These are phyloP conservation scores for Baryphthengus martii DNA, from an alignment of 2,113 vertebrate genomes.

Conservation along the genomic window DNA sequence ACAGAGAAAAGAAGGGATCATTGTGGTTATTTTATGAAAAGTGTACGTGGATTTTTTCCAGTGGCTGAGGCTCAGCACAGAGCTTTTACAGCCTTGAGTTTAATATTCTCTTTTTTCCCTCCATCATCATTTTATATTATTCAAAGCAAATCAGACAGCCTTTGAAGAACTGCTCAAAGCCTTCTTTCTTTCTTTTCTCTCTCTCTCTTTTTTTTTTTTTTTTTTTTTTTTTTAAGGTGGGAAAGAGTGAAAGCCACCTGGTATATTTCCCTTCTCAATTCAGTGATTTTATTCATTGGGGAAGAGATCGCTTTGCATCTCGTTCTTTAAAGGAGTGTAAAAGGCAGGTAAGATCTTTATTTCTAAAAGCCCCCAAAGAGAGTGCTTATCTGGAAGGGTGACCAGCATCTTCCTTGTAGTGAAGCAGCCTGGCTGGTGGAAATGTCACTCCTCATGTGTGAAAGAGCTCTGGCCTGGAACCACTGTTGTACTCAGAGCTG, in stretches of 20 bases:
- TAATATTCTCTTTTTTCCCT: conserved; percentile 68
- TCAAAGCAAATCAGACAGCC: conserved; percentile 70
- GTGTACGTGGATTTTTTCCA: not conserved
- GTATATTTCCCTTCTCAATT: conserved; percentile 19
- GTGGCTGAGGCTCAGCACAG: not conserved
- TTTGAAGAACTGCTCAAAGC: conserved; percentile 70
- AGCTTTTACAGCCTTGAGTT: conserved; percentile 57
- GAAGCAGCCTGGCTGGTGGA: not conserved
- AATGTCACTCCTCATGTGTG: not conserved
- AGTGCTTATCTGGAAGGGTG: not conserved
- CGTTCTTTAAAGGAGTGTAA: conserved; percentile 25
- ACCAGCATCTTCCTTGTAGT: not conserved
- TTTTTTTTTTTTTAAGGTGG: not conserved
- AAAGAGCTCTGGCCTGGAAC: not conserved
- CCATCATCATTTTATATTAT: conserved; percentile 67
- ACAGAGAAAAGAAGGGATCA: not conserved
- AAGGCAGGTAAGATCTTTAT: conserved; percentile 34
- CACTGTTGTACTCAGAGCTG: not conserved
- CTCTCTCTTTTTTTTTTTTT: not conserved
- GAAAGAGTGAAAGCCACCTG: conserved; percentile 19
- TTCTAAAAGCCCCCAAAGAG: not conserved
- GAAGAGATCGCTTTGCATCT: conserved; percentile 26
- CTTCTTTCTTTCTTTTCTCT: not conserved
- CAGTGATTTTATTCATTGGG: conserved; percentile 46
- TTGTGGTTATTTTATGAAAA: conserved; percentile 38